Evolutionary conservation across 2,797 vertebrate species (phyloP).

Genomic region (Otolemur crassicaudatus): DNA sequence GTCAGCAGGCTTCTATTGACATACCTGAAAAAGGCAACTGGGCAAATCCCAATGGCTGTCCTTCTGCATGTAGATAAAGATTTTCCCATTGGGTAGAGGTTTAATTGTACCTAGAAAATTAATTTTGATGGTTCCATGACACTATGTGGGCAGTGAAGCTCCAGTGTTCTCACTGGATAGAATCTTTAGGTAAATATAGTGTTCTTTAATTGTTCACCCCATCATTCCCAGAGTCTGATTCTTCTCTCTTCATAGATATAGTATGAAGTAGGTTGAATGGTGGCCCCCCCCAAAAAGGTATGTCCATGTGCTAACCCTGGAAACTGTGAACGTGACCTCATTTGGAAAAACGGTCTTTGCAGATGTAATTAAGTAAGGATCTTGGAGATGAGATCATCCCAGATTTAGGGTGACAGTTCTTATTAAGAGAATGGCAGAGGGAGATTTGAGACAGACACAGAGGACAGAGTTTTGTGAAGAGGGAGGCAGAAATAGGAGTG

Average conservation of each 20-base stretch:
- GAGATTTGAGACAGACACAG: background rate
- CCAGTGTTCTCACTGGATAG: background rate
- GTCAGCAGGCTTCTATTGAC: background rate
- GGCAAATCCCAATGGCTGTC: background rate
- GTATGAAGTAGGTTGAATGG: background rate
- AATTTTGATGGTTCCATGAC: background rate
- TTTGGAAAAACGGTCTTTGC: background rate
- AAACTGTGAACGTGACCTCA: background rate
- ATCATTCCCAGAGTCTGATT: background rate
- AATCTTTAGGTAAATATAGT: background rate
- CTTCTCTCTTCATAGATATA: background rate
- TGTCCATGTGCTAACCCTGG: background rate
- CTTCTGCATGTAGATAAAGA: background rate
- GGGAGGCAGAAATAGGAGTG: background rate
- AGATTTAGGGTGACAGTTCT: background rate
- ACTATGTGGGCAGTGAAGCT: background rate
- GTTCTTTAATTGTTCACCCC: background rate
- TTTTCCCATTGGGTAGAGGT: background rate
- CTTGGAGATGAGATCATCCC: background rate
- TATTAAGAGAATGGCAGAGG: background rate
- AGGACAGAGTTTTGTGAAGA: background rate
- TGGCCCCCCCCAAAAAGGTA: background rate
- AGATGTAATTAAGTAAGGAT: background rate
- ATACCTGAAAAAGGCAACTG: background rate
- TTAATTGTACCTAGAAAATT: background rate